Percentiles rank a stretch among this genome's conserved stretches.
Conservation (phyloP, 2,113 vertebrate species). For the Pimephales promelas region DNA sequence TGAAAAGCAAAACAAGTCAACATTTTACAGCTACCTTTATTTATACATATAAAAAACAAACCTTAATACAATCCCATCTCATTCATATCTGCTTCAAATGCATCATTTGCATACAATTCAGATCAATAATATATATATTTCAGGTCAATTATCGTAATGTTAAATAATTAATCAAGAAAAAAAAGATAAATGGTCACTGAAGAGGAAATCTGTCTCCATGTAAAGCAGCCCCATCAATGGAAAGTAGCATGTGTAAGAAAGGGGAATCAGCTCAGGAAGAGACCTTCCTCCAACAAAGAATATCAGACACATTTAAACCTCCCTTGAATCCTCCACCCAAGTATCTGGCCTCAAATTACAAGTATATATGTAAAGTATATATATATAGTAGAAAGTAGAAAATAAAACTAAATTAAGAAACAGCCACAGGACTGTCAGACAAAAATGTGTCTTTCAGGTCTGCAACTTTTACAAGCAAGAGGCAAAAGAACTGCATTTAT, state of each 20-base stretch:
- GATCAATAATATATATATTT: background rate
- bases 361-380: background rate
- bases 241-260: background rate
- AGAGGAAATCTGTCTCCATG: slow-evolving; percentile 52
- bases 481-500: slow-evolving; percentile 25
- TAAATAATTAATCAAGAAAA: slow-evolving; percentile 60
- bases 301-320: slow-evolving; percentile 48
- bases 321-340: slow-evolving; percentile 61
- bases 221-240: slow-evolving; percentile 57
- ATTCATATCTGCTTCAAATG: slow-evolving; percentile 76
- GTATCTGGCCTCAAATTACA: slow-evolving; percentile 49
- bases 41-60: no score
- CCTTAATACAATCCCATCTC: slow-evolving; percentile 90
- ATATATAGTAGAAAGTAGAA: slow-evolving; percentile 25
- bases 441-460: slow-evolving; percentile 19
- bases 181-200: background rate
- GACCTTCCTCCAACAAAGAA: slow-evolving; percentile 64
- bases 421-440: slow-evolving; percentile 12
- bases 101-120: slow-evolving; percentile 51
- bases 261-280: background rate
- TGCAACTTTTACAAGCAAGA: slow-evolving; percentile 7
- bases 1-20: background rate
- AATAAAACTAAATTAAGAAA: background rate
- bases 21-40: slow-evolving; percentile 62
- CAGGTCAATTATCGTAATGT: slow-evolving; percentile 60